A percentile compares a stretch with the other conserved stretches of the same genome.
Evolutionary conservation across 2,797 vertebrate genomes (phyloP).

Genomic region (Ctenosaura bakeri): DNA sequence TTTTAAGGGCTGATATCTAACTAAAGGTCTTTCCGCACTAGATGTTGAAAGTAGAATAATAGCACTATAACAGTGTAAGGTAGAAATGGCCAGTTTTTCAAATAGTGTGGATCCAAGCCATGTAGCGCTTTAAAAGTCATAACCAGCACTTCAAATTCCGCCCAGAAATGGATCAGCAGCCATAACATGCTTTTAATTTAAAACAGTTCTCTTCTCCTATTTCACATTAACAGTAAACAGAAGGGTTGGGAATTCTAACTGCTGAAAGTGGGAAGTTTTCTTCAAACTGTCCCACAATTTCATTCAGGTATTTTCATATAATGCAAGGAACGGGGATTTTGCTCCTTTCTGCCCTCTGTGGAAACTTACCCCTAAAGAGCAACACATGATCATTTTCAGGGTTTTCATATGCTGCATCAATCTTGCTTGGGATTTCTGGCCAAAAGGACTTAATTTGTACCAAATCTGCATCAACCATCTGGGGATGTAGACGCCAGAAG

Average conservation of each 20-base stretch:
- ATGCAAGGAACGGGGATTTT: neutral
- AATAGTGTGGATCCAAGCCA: no score
- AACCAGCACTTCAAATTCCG: no score
- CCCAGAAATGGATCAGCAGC: no score
- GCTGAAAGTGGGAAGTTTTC: neutral
- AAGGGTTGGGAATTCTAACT: neutral
- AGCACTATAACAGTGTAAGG: no score
- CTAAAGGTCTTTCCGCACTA: no score
- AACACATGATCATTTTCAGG: slow-evolving; percentile 85
- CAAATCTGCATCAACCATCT: slow-evolving; percentile 89
- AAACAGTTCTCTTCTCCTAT: neutral
- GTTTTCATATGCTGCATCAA: slow-evolving; percentile 95
- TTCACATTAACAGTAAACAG: neutral
- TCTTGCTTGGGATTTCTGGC: slow-evolving; percentile 90
- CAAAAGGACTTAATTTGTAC: slow-evolving; percentile 91
- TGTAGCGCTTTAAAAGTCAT: no score
- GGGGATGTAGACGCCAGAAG: slow-evolving; percentile 94
- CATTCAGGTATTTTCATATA: neutral
- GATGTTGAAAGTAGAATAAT: no score
- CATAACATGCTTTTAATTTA: neutral
- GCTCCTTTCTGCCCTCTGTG: slow-evolving; percentile 25
- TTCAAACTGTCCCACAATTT: neutral
- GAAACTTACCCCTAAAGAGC: slow-evolving; percentile 81
- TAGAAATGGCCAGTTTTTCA: no score
- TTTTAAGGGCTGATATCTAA: no score